These are phyloP conservation scores for Pseudorectes ferrugineus DNA, from an alignment of 2,113 vertebrate genomes.

Conservation along the genomic window DNA sequence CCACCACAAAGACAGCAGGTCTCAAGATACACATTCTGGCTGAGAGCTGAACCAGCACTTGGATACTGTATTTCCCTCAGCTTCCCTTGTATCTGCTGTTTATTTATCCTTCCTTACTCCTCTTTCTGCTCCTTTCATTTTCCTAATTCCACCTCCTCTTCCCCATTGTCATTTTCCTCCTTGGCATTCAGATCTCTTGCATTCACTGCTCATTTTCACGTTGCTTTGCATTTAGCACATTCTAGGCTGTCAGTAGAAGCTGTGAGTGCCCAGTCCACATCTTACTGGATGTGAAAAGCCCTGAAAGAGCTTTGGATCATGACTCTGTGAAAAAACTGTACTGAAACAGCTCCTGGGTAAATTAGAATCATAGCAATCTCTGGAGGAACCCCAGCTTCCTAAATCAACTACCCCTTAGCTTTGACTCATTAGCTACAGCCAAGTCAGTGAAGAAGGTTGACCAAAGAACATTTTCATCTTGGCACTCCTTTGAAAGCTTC, in stretches of 20 bases:
- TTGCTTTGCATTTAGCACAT: neutral
- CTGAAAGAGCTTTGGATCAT: neutral
- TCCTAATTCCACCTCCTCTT: neutral
- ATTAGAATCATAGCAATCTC: neutral
- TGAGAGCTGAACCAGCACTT: neutral
- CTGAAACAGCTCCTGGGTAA: neutral
- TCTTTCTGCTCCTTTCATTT: neutral
- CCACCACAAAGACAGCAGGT: neutral
- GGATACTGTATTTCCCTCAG: neutral
- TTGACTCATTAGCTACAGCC: neutral
- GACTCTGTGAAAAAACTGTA: neutral
- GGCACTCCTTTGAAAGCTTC: neutral
- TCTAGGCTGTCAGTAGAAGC: neutral
- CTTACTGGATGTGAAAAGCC: neutral
- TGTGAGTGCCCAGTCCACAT: neutral
- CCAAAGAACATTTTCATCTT: neutral
- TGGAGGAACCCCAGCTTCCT: neutral
- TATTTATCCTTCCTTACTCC: neutral
- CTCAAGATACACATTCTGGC: neutral
- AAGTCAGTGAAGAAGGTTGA: neutral
- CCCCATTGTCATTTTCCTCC: neutral
- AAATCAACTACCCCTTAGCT: neutral
- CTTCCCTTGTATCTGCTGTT: neutral
- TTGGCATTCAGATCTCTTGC: neutral
- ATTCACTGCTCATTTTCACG: neutral